Percentiles rank a stretch among this genome's conserved stretches.
Conservation (phyloP, 2,113 vertebrate species). For the Crypturellus undulatus region DNA sequence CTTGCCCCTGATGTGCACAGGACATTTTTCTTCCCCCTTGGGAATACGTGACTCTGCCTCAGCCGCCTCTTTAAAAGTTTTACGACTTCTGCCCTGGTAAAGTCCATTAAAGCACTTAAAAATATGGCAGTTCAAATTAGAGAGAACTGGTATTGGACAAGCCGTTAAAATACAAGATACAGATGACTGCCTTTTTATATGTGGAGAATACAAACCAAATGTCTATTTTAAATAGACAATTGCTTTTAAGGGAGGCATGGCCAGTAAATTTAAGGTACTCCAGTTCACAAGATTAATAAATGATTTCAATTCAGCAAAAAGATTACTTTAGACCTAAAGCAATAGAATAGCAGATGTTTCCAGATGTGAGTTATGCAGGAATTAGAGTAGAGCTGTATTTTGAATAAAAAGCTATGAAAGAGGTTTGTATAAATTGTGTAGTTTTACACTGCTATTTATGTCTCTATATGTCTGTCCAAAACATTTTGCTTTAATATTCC, state of each 20-base stretch:
- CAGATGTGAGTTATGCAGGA: not conserved
- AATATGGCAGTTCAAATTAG: not conserved
- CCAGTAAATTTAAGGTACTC: not conserved
- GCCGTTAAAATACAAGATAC: not conserved
- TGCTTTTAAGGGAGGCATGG: not conserved
- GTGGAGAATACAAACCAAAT: not conserved
- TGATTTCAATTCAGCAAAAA: not conserved
- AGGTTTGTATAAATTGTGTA: not conserved
- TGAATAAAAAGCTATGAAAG: not conserved
- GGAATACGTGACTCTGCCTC: not conserved
- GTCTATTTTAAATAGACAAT: not conserved
- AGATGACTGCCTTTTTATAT: not conserved
- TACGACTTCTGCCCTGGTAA: not conserved
- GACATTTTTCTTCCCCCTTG: not conserved
- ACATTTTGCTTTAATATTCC: not conserved
- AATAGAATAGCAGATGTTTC: not conserved
- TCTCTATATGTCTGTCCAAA: not conserved
- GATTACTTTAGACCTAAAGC: not conserved
- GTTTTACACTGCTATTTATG: not conserved
- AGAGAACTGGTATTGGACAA: not conserved
- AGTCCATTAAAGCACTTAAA: not conserved
- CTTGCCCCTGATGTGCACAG: not conserved
- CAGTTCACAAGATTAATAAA: not conserved
- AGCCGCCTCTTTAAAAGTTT: not conserved
- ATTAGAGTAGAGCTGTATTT: not conserved